Conservation (phyloP, 2,113 vertebrate genomes). For the Rattus rattus region DNA sequence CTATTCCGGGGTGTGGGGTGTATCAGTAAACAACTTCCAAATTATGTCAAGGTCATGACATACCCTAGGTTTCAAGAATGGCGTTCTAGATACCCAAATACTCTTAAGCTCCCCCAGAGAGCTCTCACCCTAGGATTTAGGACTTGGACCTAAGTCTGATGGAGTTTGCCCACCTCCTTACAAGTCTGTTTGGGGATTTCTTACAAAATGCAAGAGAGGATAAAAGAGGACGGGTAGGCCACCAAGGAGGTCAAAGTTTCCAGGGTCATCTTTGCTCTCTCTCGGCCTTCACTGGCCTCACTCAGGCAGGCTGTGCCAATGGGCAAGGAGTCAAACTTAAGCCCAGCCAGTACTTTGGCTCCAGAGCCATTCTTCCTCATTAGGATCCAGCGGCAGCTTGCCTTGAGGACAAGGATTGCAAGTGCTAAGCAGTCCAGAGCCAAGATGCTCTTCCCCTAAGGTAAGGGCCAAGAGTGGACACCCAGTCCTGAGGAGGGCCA, state of each 20-base stretch:
- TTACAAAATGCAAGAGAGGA: background rate
- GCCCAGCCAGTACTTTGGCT: background rate
- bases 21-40: background rate
- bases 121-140: background rate
- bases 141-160: background rate
- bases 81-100: background rate
- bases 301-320: background rate
- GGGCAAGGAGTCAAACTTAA: background rate
- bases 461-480: background rate
- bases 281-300: background rate
- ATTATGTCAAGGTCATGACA: background rate
- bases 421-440: background rate
- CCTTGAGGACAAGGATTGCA: background rate
- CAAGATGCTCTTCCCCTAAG: background rate
- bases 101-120: background rate
- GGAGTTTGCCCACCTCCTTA: background rate
- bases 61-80: background rate
- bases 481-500: background rate
- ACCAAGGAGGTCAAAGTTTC: background rate
- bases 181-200: background rate
- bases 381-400: background rate
- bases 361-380: no score
- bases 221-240: background rate
- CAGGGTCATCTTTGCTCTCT: background rate
- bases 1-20: background rate